Evolutionary conservation across 2,888 invertebrate genomes (phyloP), one percentile per base, ranked within the genome.

Genomic region (Hartigia nigra): DNA sequence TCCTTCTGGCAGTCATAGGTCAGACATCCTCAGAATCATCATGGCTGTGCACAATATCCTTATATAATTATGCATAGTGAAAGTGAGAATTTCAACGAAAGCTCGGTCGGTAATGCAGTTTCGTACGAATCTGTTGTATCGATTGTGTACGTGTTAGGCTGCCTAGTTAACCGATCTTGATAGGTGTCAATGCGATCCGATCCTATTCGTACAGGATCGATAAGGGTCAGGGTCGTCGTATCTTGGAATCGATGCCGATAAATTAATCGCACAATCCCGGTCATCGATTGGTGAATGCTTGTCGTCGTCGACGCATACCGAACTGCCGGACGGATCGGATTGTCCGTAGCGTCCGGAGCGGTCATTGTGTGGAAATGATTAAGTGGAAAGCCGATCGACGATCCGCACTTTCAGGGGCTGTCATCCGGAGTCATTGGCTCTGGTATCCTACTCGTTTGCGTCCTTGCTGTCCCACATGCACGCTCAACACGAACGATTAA

Each of bases 341-440:
- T 55, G 55, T 55, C 55, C 23, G 23, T 55, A 55, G 55, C 55
- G 72, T 34, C 32, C 72, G 72, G 72, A 34, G 72, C 31, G 72
- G 82, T 84, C 84, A 87, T 86, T 86, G 86, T 86, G 86, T 84
- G 84, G 84, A 86, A 87, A 87, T 87, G 82, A 84, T 86, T 85
- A 85, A 86, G 80, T 82, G 83, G 85, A 87, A 87, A 86, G 72
- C 72, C 72, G 72, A 34, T 31, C 72, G 72, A 9, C 55, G 23
- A 55, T 55, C 23, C 72, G 72, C 72, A 34, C 31, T 31, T 72
- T 34, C 72, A 55, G 55, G 55, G 72, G 31, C 72, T 34, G 72
- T 72, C 72, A 72, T 72, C 31, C 72, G 72, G 72, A 72, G 72
- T 72, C 72, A 9, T 34, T 31, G 55, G 55, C 23, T 23, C 23